Base-by-base conservation (phyloP, 2,888 invertebrate species). In the Plebejus argus region DNA sequence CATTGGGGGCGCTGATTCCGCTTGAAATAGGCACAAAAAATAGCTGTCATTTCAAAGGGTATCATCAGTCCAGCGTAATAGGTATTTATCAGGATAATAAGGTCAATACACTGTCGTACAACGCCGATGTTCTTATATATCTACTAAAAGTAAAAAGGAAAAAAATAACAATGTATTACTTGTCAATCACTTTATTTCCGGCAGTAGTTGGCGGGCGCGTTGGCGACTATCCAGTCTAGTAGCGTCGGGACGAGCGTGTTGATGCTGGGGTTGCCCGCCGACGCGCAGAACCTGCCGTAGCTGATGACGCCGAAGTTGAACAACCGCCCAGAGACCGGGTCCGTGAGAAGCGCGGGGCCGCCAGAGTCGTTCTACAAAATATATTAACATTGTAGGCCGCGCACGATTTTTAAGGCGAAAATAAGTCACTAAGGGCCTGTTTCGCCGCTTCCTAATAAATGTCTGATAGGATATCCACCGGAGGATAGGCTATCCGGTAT, bases 281-380 rank as follows among this genome's bases (percentile, higher is more conserved):
- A 83, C 0, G 93, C 96, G 83, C 96, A 97, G 76, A 81, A 90
- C 0, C 78, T 76, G 6, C 96, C 96, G 80, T 81, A 90, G 77
- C 95, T 95, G 78, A 96, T 90, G n/a, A 96, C 83, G 1, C 95
- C 96, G 0, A 94, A 77, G 33, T 84, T 18, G 81, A 89, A 92
- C 0, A 94, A 82, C 1, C 90, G 84, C 0, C 88, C 90, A 0
- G 86, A 90, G 0, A 78, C 28, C 0, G 84, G 82, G 80, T 96
- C 95, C 76, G 89, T 87, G 91, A 94, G 95, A 1, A 95, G 83
- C 0, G 92, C 78, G 0, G 96, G 96, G 0, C 96, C 96, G 3
- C 96, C 96, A 6, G 95, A 95, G 83, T 95, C 92, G 49, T 86
- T 83, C 93, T 93, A 85, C 0, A 76, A 79, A 39, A 3, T 10